Conservation (phyloP, 1,140 invertebrate genomes). For the Pachypeltis micranthus region DNA sequence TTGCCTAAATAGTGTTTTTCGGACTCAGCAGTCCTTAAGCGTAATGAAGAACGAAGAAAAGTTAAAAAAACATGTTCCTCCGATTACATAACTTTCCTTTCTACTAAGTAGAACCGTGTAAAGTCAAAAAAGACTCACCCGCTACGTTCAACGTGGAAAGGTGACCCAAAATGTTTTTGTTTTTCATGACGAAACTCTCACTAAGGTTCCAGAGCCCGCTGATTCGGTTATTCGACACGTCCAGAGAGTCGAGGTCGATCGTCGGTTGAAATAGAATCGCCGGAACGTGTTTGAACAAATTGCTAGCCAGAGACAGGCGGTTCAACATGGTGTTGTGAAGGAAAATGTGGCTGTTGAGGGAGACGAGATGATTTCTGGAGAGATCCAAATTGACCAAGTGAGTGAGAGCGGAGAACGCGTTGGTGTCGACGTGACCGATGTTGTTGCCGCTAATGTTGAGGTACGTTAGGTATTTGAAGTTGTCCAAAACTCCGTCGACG, state of each 20-base stretch:
- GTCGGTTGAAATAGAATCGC: slow-evolving; percentile 49
- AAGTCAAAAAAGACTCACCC: not conserved
- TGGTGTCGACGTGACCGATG: slow-evolving; percentile 14
- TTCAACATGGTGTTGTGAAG: slow-evolving; percentile 44
- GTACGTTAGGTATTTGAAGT: slow-evolving; percentile 49
- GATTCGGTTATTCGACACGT: slow-evolving; percentile 52
- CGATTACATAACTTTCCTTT: not conserved
- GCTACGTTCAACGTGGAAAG: not conserved
- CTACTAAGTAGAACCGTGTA: not conserved
- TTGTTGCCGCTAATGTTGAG: slow-evolving; percentile 50
- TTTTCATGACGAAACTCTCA: slow-evolving; percentile 38
- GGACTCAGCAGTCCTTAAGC: too few species aligned
- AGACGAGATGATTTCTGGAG: slow-evolving; percentile 48
- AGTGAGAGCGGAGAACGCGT: slow-evolving; percentile 38
- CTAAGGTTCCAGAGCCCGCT: slow-evolving; percentile 48
- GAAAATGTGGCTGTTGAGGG: slow-evolving; percentile 48
- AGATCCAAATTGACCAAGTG: slow-evolving; percentile 52
- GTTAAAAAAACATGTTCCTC: too few species aligned
- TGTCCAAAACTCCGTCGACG: slow-evolving; percentile 46
- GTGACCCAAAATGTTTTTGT: slow-evolving; percentile 38
- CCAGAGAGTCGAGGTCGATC: slow-evolving; percentile 41
- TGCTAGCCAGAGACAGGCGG: slow-evolving; percentile 55
- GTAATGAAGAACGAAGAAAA: too few species aligned
- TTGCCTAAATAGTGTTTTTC: too few species aligned
- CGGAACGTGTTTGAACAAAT: slow-evolving; percentile 50